Evolutionary conservation across 2,113 vertebrate genomes (phyloP), one percentile per base, ranked within the genome.

Genomic region (Halichoeres trimaculatus): DNA sequence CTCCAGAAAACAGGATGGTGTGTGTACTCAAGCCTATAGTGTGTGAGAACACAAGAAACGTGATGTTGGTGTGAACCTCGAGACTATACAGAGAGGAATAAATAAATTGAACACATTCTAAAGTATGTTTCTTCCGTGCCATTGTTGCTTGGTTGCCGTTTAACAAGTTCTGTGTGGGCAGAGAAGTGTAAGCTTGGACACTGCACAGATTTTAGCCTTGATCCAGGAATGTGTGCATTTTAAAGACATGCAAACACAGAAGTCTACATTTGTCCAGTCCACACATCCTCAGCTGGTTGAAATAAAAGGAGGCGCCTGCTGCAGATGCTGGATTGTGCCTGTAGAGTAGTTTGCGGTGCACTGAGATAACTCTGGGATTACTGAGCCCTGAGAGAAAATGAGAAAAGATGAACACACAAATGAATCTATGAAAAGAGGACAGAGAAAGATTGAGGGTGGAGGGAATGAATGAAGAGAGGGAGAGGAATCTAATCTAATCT

Each of bases 401-500:
- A 89, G 79, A 86, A 83, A 71, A 78, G 74, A 84, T 81, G 70
- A 88, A 86, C 68, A 54, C 71, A 85, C 55, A 76, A 71, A 81
- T 65, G 40, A 76, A 70, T 70, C 53, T 43, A 58, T 66, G 73
- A 74, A 45, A 80, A 14, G 48, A 85, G 69, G 69, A 65, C 61
- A 72, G 70, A 55, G 67, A 11, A 67, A 61, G 66, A 83, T 55
- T 54, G 55, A 60, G 35, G 34, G 43, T 19, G 41, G 41, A 56
- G 67, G 38, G 71, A 30, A 30, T 60, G 68, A 76, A 70, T 26
- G 60, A 26, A 43, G 47, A 54, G 72, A 36, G 79, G 50, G 53
- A 70, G 62, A 77, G 76, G 73, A 82, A 85, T 85, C 60, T 75
- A 86, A 88, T 89, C 85, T 85, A 78, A 87, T 89, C 87, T 81